Evolutionary conservation across 2,888 invertebrate species (phyloP).

Genomic region (Gerosis bhagava): DNA sequence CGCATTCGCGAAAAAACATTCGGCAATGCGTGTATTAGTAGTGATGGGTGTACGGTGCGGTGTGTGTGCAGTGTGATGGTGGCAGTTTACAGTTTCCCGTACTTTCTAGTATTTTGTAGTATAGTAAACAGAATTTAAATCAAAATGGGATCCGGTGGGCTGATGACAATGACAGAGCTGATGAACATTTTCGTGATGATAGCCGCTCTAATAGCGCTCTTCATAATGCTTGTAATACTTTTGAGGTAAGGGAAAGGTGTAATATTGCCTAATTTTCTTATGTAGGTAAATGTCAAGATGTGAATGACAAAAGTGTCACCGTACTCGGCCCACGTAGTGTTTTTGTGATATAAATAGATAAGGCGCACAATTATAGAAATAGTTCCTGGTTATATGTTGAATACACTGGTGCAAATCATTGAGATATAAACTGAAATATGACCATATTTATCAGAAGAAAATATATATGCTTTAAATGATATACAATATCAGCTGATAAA

Average conservation of each 20-base stretch:
- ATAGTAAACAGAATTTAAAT: conserved; percentile 41
- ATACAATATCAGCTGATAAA: too few species aligned
- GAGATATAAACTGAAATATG: too few species aligned
- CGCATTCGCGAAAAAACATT: conserved; percentile 37
- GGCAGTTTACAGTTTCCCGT: conserved; percentile 38
- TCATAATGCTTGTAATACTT: conserved; percentile 88
- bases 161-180: conserved; percentile 88
- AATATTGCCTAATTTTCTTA: too few species aligned
- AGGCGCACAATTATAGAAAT: too few species aligned
- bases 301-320: too few species aligned
- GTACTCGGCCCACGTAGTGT: too few species aligned
- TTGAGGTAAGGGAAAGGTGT: conserved; percentile 83
- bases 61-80: conserved; percentile 51
- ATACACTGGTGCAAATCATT: too few species aligned
- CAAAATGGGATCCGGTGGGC: conserved; percentile 70
- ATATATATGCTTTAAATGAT: too few species aligned
- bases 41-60: conserved; percentile 49
- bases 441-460: too few species aligned
- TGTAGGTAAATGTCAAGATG: too few species aligned
- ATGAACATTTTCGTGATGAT: conserved; percentile 90
- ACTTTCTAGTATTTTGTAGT: conserved; percentile 45
- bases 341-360: too few species aligned
- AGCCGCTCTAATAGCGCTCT: conserved; percentile 87
- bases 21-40: conserved; percentile 28
- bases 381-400: too few species aligned